A percentile compares a stretch with the other conserved stretches of the same genome.
Conservation (phyloP, 2,113 vertebrate genomes). For the Progne subis region DNA sequence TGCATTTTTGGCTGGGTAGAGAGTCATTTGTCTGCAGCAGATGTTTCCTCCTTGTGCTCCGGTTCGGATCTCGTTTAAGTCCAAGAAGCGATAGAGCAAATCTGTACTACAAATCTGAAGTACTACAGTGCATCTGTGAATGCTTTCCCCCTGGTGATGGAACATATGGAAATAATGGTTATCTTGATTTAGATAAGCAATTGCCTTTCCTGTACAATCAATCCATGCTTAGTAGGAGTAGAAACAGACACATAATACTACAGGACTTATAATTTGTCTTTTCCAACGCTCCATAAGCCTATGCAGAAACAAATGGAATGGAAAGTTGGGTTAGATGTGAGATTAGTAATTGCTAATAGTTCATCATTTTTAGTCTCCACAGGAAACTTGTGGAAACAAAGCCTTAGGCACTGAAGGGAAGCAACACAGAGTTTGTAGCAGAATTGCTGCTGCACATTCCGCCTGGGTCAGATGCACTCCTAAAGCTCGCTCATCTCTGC, state of each 20-base stretch:
- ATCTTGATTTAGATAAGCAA: constrained; percentile 57
- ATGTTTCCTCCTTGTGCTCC: constrained; percentile 24
- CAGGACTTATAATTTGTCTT: neutral
- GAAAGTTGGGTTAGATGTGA: neutral
- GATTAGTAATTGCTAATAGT: neutral
- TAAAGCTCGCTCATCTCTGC: neutral
- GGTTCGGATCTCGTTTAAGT: neutral
- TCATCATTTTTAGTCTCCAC: neutral
- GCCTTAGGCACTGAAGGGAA: neutral
- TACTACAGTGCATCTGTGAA: constrained; percentile 30
- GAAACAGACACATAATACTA: constrained; percentile 13
- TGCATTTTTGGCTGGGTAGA: neutral
- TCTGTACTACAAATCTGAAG: constrained; percentile 49
- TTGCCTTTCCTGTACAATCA: constrained; percentile 45
- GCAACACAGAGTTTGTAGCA: neutral
- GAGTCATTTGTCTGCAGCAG: constrained; percentile 22
- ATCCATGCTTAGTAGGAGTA: neutral
- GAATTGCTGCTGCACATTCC: neutral
- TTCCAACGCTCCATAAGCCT: neutral
- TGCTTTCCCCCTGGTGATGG: constrained; percentile 27
- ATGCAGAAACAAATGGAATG: constrained; percentile 9
- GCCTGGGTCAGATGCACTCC: neutral
- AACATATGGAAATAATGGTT: constrained; percentile 51
- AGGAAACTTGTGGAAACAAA: neutral
- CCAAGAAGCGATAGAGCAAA: constrained; percentile 27